A percentile compares a stretch with the other conserved stretches of the same genome.
Evolutionary conservation across 2,797 vertebrate genomes (phyloP).

Genomic region (Austrolebias charrua): DNA sequence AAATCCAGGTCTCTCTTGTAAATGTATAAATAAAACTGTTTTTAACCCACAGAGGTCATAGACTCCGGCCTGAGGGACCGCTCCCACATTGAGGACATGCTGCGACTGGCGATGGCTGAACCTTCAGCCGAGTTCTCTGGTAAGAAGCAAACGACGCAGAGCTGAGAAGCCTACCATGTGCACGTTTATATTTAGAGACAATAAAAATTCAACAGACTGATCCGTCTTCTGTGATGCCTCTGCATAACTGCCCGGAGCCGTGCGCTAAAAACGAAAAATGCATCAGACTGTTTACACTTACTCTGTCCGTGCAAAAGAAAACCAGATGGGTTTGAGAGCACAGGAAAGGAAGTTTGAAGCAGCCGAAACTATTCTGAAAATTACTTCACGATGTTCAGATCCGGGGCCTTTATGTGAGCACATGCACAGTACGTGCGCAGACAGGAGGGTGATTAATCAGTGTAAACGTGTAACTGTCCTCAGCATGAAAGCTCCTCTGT

Average conservation of each 20-base stretch:
- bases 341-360: constrained; percentile 46
- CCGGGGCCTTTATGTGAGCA: constrained; percentile 19
- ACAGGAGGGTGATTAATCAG: constrained; percentile 64
- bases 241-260: constrained; percentile 20
- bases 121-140: constrained; percentile 86
- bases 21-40: too few relatives aligned
- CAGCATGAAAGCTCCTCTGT: constrained; percentile 54
- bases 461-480: constrained; percentile 40
- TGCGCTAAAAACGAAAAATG: constrained; percentile 29
- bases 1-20: too few relatives aligned
- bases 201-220: constrained; percentile 6
- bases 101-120: constrained; percentile 84
- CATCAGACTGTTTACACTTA: constrained; percentile 48
- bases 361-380: constrained; percentile 54
- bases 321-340: constrained; percentile 53
- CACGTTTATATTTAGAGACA: background rate
- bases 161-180: background rate
- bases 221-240: constrained; percentile 8
- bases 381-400: constrained; percentile 61
- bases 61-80: constrained; percentile 78
- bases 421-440: constrained; percentile 1
- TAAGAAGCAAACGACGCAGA: constrained; percentile 53
- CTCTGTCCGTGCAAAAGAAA: constrained; percentile 45
- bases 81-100: constrained; percentile 89
- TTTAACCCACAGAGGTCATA: constrained; percentile 59